A percentile compares a stretch with the other conserved stretches of the same genome.
Conservation (phyloP, 2,113 vertebrate genomes). For the Sitta europaea region DNA sequence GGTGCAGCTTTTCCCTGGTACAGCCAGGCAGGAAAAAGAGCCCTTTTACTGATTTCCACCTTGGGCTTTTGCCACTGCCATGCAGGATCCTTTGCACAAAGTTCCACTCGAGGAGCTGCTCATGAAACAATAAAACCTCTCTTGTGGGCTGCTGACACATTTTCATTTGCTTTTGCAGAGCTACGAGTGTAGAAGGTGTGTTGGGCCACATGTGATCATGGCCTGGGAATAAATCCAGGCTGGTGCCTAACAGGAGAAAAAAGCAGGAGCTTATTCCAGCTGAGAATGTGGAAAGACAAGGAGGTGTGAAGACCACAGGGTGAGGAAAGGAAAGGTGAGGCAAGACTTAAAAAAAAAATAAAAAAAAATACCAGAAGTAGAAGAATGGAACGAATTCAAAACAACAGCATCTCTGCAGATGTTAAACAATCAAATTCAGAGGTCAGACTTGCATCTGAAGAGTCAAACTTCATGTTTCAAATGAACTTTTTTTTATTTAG, state of each 20-base stretch:
- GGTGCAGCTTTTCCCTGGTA: neutral
- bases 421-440: neutral
- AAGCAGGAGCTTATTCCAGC: neutral
- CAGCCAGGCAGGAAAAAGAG: neutral
- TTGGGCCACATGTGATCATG: neutral
- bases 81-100: neutral
- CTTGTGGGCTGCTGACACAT: neutral
- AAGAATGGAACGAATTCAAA: neutral
- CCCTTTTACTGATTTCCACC: neutral
- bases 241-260: neutral
- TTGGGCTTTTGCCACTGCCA: neutral
- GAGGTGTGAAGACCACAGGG: neutral
- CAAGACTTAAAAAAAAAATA: neutral
- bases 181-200: neutral
- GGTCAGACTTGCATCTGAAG: neutral
- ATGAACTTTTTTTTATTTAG: neutral
- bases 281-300: neutral
- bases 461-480: neutral
- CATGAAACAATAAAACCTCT: neutral
- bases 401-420: neutral
- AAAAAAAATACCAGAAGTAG: neutral
- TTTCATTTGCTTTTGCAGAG: conserved; percentile 18
- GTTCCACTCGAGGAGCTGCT: neutral
- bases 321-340: neutral
- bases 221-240: neutral